A percentile compares a stretch with the other conserved stretches of the same genome.
phyloP scores from a whole-genome alignment of 2,888 invertebrate species.

The Eupsilia transversa region DNA sequence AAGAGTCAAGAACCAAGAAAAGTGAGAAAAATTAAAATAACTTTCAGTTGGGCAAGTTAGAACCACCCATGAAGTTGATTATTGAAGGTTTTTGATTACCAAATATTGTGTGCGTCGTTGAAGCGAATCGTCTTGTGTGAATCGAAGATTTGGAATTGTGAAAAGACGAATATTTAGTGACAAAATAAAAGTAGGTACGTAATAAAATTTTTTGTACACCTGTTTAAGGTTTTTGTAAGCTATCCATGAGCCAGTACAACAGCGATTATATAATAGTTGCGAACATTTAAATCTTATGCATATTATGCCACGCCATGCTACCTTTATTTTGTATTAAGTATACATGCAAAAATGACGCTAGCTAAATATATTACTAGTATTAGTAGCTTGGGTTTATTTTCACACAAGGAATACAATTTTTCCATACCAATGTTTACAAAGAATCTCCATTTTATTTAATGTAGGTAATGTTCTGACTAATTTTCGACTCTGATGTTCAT shows the following conservation, averaged over 20 bases:
- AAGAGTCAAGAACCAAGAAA: background rate
- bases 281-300: background rate
- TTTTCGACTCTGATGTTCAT: background rate
- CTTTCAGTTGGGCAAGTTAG: background rate
- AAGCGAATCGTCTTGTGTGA: too few relatives aligned
- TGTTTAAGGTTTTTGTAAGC: background rate
- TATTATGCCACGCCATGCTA: background rate
- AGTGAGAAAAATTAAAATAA: background rate
- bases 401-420: background rate
- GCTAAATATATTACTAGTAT: background rate
- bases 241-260: too few relatives aligned
- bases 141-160: background rate
- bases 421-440: background rate
- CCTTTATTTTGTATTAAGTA: background rate
- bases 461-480: background rate
- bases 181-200: background rate
- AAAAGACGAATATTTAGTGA: background rate
- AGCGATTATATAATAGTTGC: background rate
- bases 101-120: background rate
- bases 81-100: background rate
- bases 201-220: background rate
- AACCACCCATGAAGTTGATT: too few relatives aligned
- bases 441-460: background rate
- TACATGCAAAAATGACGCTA: background rate
- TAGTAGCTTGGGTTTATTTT: background rate